Conservation (phyloP, 2,113 vertebrate genomes). For the Ciconia boyciana region DNA sequence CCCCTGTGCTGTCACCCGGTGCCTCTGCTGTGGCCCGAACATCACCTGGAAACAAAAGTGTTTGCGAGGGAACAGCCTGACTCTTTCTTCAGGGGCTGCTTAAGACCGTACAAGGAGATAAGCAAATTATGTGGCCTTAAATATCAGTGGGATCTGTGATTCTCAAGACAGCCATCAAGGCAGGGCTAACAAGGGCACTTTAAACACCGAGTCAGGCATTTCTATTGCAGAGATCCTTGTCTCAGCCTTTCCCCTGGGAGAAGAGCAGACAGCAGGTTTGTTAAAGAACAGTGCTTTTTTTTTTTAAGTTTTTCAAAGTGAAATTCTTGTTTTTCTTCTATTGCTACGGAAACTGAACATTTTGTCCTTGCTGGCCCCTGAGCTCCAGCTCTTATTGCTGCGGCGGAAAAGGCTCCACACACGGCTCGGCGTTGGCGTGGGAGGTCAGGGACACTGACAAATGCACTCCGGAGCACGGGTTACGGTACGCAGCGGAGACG, state of each 20-base stretch:
- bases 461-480: neutral
- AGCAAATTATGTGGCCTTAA: constrained; percentile 47
- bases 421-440: rapidly evolving
- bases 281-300: neutral
- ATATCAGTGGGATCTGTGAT: constrained; percentile 34
- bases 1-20: neutral
- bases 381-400: neutral
- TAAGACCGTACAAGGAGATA: constrained; percentile 28
- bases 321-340: constrained; percentile 28
- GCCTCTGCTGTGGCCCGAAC: neutral
- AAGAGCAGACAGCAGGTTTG: constrained; percentile 38
- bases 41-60: neutral
- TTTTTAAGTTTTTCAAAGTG: constrained; percentile 5
- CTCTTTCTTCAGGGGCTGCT: constrained; percentile 1
- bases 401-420: neutral
- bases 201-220: constrained; percentile 40
- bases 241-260: constrained; percentile 41
- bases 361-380: constrained; percentile 11
- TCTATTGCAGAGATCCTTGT: constrained; percentile 33
- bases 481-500: rapidly evolving
- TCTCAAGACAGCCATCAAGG: constrained; percentile 37
- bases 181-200: constrained; percentile 51
- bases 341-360: neutral
- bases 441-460: neutral
- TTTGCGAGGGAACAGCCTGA: neutral